Evolutionary conservation across 2,797 vertebrate genomes (phyloP), one percentile per base, ranked within the genome.

Genomic region (Hemitrygon akajei): DNA sequence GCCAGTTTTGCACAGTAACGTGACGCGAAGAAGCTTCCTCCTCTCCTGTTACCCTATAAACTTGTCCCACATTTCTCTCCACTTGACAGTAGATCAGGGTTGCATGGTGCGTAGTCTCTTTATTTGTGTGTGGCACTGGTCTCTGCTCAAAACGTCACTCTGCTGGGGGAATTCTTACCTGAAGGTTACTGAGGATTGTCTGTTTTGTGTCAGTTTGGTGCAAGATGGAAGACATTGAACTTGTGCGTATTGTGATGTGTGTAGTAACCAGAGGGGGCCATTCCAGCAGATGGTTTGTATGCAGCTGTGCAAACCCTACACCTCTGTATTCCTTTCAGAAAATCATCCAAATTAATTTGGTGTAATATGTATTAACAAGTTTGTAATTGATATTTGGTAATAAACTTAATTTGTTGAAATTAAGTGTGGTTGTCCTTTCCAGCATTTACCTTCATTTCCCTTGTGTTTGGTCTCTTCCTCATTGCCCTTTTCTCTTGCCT

Each of bases 321-420:
- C 47, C 40, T 58, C 47, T 76, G 66, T 20, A 18, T 47, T 47
- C 18, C 40, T 76, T 27, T 47, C 56, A 14, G 22, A 75, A 56
- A 93, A 73, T 76, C 37, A 93, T 56, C 40, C 40, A 40, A 76
- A 93, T 93, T 56, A 76, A 93, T 93, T 47, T 37, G 47, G 12
- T 3, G 27, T 73, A 92, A 75, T 92, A 56, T 92, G 91, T 92
- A 93, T 76, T 93, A 93, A 93, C 40, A 58, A n/a, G 40, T 93
- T 76, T 76, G 91, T 93, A 76, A 93, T 93, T 93, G 71, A 93
- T 40, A 93, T 93, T 93, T 93, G 91, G 71, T 76, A 93, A 93
- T 93, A 93, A 93, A 93, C 34, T 30, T 75, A 75, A 92, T 92
- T 92, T 76, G 91, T 93, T 93, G 37, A 93, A 93, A 73, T 40